These are phyloP conservation scores for Coenonympha arcania DNA, from an alignment of 2,888 invertebrate species.

Conservation along the genomic window DNA sequence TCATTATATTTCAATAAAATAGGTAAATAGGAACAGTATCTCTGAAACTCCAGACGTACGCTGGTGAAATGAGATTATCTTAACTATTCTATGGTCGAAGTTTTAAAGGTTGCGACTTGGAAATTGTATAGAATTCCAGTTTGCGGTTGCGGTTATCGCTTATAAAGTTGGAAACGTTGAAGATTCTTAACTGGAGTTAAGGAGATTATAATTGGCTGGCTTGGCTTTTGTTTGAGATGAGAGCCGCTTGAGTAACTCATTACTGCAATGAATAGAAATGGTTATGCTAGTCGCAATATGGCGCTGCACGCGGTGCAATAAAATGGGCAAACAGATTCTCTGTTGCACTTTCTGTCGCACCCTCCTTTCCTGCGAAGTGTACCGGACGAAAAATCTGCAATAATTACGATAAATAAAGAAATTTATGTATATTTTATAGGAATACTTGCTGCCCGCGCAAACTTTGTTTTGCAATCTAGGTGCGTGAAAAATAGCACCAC, in stretches of 20 bases:
- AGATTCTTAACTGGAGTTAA: slow-evolving; percentile 11
- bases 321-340: too few species aligned
- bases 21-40: not conserved
- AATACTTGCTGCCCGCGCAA: too few species aligned
- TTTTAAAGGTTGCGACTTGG: slow-evolving; percentile 1
- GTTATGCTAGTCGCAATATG: too few species aligned
- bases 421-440: too few species aligned
- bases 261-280: not conserved
- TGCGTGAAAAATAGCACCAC: too few species aligned
- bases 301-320: too few species aligned
- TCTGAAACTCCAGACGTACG: not conserved
- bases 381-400: too few species aligned
- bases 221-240: slow-evolving; percentile 2
- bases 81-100: not conserved
- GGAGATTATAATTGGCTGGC: slow-evolving; percentile 16
- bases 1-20: too few species aligned
- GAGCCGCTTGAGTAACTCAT: not conserved
- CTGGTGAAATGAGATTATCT: not conserved
- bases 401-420: too few species aligned
- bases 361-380: too few species aligned
- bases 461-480: too few species aligned
- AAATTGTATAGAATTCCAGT: slow-evolving; percentile 4
- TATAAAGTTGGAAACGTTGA: slow-evolving; percentile 9
- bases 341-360: too few species aligned
- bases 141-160: slow-evolving; percentile 15